Evolutionary conservation across 1,140 invertebrate genomes (phyloP).

Genomic region (Bombus huntii): DNA sequence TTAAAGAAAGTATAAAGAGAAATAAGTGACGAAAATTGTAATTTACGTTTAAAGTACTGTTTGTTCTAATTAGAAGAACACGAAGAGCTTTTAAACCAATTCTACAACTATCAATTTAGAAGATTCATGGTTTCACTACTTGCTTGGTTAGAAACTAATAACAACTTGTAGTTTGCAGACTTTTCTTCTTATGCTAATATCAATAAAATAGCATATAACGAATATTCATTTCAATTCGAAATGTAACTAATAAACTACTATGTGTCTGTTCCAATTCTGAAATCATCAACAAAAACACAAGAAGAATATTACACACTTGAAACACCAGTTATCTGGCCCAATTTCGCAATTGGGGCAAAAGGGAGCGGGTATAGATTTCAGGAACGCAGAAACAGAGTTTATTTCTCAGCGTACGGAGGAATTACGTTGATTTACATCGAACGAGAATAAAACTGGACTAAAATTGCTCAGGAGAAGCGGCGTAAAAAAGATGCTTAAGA

Average conservation of each 20-base stretch:
- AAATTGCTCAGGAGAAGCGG: not conserved
- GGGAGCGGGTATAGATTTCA: not conserved
- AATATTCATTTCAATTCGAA: not conserved
- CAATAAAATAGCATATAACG: not conserved
- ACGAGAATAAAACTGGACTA: not conserved
- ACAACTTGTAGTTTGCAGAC: too few relatives aligned
- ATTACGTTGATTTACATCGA: conserved; percentile 33
- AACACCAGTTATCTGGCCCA: not conserved
- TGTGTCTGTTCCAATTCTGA: not conserved
- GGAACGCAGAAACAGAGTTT: not conserved
- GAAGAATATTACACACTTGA: too few relatives aligned
- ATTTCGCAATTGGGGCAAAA: not conserved
- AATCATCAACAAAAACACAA: not conserved
- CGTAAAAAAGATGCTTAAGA: not conserved
- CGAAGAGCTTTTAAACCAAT: not conserved
- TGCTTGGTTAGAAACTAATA: too few relatives aligned
- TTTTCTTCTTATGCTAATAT: too few relatives aligned
- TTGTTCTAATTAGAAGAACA: not conserved
- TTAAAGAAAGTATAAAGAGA: not conserved
- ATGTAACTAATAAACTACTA: too few relatives aligned
- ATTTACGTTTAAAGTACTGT: too few relatives aligned
- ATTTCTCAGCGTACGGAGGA: not conserved
- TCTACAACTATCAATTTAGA: not conserved
- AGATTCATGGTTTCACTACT: too few relatives aligned
- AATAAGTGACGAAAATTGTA: not conserved